Percentiles rank a stretch among this genome's conserved stretches.
Conservation (phyloP, 2,888 invertebrate genomes). For the Auanema freiburgensis region DNA sequence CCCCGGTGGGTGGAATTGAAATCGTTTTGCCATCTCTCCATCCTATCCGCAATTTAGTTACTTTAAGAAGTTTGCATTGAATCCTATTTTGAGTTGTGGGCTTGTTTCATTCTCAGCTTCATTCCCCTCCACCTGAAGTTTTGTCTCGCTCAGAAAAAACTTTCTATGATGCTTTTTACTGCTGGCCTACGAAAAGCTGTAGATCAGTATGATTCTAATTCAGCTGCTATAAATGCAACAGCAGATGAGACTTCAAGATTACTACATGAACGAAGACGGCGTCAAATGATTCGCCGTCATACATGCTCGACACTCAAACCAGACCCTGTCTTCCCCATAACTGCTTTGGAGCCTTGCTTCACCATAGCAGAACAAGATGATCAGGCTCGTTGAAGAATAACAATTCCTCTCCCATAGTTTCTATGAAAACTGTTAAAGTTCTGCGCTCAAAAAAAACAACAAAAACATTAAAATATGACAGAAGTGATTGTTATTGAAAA, state of each 20-base stretch:
- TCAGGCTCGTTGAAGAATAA: neutral
- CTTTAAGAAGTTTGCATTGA: neutral
- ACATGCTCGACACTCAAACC: slow-evolving; percentile 41
- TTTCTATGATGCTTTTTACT: slow-evolving; percentile 57
- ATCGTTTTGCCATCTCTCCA: neutral
- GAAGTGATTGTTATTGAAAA: neutral
- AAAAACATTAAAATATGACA: slow-evolving; percentile 1
- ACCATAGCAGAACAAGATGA: slow-evolving; percentile 4
- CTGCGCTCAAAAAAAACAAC: too few species aligned
- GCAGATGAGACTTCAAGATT: slow-evolving; percentile 44
- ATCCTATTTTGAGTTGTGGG: neutral
- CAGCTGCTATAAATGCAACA: slow-evolving; percentile 25
- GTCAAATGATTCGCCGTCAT: slow-evolving; percentile 46
- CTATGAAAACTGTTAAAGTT: too few species aligned
- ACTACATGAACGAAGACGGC: slow-evolving; percentile 37
- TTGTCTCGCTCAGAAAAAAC: neutral
- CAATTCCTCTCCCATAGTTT: too few species aligned
- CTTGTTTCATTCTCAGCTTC: neutral
- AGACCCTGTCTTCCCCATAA: slow-evolving; percentile 12
- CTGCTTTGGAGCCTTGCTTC: neutral
- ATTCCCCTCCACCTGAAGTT: neutral
- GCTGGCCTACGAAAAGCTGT: slow-evolving; percentile 59
- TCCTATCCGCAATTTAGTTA: neutral
- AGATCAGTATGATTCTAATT: slow-evolving; percentile 42
- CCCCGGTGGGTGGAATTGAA: neutral